Base-by-base conservation (phyloP, 2,888 invertebrate species). In the Acleris cristana region DNA sequence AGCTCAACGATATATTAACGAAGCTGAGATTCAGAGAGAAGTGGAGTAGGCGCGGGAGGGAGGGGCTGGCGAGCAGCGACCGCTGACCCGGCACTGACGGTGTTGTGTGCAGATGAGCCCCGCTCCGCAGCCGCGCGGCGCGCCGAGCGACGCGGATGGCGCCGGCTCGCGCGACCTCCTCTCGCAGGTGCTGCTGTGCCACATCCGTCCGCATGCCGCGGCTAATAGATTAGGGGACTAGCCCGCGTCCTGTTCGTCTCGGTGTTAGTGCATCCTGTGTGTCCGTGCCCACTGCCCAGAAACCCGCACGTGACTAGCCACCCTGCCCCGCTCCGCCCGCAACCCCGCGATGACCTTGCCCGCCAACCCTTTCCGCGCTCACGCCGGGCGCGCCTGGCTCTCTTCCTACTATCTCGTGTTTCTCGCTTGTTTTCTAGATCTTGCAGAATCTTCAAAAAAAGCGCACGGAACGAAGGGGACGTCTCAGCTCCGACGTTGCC, bases 401-500 rank as follows among this genome's bases (percentile, higher is more conserved):
- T 92, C 94, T 94, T 94, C 95, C 95, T 95, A 95, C 95, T 96
- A 95, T 95, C 95, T 95, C 95, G 95, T 95, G 95, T 96, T 96
- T 96, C 96, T 96, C 96, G 96, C 96, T 96, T 95, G 94, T 96
- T 96, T 97, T 97, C 96, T 97, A 98, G 97, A 98, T 98, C 96
- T 97, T 97, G 96, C 98, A 98, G 97, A 98, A 97, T 96, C 97
- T 98, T 95, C 97, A 98, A 97, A 97, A 98, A 97, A 98, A 98
- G 96, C 97, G 97, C 96, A 97, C 97, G 95, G 97, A 97, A 96
- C 96, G 97, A 95, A 96, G 97, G 96, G 97, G 97, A 95, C 97
- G 97, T 95, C 97, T 97, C 96, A 96, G 97, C 96, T 97, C 97
- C 95, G 97, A 98, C 95, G 94, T 95, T 94, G 93, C 95, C 95